Conservation (phyloP, 2,113 vertebrate species). For the Spheniscus mendiculus region DNA sequence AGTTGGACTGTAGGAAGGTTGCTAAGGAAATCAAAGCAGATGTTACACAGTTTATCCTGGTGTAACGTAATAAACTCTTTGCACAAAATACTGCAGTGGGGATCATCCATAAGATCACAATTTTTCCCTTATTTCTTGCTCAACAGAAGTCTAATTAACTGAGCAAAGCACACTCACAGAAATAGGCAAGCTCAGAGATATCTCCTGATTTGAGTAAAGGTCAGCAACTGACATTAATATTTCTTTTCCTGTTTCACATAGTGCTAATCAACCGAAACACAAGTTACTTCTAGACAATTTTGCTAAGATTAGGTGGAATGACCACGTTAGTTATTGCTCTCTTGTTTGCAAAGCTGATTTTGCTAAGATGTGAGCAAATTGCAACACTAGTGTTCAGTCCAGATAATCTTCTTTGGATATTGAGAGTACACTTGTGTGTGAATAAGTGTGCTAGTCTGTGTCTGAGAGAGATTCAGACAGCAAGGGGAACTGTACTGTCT, state of each 20-base stretch:
- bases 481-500: neutral
- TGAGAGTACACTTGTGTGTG: neutral
- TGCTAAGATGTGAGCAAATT: neutral
- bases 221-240: neutral
- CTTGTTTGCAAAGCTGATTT: neutral
- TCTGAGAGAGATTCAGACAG: neutral
- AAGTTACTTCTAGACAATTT: neutral
- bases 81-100: neutral
- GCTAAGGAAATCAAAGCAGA: neutral
- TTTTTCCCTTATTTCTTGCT: neutral
- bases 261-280: neutral
- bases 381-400: neutral
- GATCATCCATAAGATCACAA: neutral
- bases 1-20: neutral
- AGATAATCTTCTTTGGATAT: neutral
- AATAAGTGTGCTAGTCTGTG: neutral
- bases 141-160: neutral
- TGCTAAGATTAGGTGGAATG: neutral
- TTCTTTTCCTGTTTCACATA: neutral
- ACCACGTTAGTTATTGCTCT: neutral
- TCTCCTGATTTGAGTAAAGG: neutral
- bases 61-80: neutral
- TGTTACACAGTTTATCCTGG: neutral
- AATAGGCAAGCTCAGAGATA: neutral
- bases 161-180: neutral